phyloP scores from a whole-genome alignment of 2,888 invertebrate species.

The Synanthedon vespiformis region DNA sequence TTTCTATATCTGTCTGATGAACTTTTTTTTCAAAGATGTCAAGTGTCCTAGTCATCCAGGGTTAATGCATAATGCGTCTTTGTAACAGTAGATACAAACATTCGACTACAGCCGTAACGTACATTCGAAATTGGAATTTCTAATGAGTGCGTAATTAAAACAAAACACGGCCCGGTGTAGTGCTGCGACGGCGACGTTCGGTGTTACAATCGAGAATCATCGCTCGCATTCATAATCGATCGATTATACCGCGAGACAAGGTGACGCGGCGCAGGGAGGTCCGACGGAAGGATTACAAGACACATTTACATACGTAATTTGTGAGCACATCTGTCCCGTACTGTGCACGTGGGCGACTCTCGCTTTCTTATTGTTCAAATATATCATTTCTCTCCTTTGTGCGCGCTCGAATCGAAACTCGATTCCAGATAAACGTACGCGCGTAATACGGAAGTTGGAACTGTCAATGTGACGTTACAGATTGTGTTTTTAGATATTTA shows the following conservation, averaged over 20 bases:
- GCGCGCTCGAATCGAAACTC: conserved; percentile 25
- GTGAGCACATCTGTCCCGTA: conserved; percentile 44
- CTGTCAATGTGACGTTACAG: conserved; percentile 26
- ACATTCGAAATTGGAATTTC: conserved; percentile 11
- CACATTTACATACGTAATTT: conserved; percentile 66
- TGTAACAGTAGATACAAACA: no score
- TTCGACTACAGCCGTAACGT: no score
- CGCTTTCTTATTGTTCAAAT: conserved; percentile 51
- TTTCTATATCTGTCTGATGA: no score
- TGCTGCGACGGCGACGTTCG: conserved; percentile 23
- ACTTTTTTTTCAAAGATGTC: no score
- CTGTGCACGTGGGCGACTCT: conserved; percentile 42
- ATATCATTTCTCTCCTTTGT: conserved; percentile 42
- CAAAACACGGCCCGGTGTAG: conserved; percentile 8
- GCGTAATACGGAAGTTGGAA: conserved; percentile 35
- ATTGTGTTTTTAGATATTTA: conserved; percentile 21
- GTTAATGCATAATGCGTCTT: no score
- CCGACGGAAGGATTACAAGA: conserved; percentile 61
- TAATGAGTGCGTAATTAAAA: conserved; percentile 13
- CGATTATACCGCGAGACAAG: conserved; percentile 40
- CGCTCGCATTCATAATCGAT: conserved; percentile 46
- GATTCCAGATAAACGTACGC: conserved; percentile 28
- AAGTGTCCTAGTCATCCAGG: no score
- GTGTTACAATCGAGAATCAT: conserved; percentile 17
- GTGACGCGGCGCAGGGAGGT: conserved; percentile 45